Evolutionary conservation across 2,113 vertebrate species (phyloP).

Genomic region (Sceloporus undulatus): DNA sequence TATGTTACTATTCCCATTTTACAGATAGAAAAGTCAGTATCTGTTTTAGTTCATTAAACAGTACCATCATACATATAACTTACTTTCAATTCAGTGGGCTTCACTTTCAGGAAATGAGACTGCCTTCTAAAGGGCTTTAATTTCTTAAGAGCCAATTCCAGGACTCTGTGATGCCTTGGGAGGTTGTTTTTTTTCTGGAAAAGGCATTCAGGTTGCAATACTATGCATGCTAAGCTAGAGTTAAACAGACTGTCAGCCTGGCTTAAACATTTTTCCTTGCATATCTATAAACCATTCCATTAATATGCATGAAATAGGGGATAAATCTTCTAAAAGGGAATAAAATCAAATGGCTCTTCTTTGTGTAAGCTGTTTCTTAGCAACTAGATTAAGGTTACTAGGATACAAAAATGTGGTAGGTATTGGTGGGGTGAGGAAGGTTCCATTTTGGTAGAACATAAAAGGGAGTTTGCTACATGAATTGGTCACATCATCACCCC

Average conservation of each 20-base stretch:
- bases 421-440: neutral
- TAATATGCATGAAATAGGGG: neutral
- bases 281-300: neutral
- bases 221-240: neutral
- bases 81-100: neutral
- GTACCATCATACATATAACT: neutral
- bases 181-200: neutral
- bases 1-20: neutral
- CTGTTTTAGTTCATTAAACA: neutral
- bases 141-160: neutral
- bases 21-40: neutral
- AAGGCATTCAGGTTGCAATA: neutral
- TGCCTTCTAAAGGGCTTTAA: neutral
- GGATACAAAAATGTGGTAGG: neutral
- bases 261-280: neutral
- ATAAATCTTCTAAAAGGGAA: neutral
- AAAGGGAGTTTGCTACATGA: neutral
- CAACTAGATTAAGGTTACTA: neutral
- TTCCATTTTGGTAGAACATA: neutral
- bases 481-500: neutral
- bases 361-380: constrained; percentile 2
- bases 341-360: neutral
- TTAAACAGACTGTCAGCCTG: neutral
- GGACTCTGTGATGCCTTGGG: neutral
- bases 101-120: neutral